A percentile compares a stretch with the other conserved stretches of the same genome.
Evolutionary conservation across 2,113 vertebrate genomes (phyloP).

Genomic region (Caranx melampygus): DNA sequence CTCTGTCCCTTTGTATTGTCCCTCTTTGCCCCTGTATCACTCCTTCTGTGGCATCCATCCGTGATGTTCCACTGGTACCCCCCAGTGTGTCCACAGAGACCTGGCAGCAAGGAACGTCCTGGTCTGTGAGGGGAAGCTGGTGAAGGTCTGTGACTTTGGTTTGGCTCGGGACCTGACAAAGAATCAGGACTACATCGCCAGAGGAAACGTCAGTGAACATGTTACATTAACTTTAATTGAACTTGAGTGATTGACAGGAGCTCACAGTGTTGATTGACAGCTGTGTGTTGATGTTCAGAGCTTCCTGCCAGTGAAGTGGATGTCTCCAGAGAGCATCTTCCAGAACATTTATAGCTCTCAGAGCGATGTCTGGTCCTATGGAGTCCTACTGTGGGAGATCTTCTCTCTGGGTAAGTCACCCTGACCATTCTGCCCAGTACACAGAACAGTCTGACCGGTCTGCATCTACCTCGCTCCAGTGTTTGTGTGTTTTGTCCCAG

Average conservation of each 20-base stretch:
- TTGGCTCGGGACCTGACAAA: slow-evolving; percentile 89
- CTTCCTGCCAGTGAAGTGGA: slow-evolving; percentile 76
- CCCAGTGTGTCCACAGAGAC: slow-evolving; percentile 91
- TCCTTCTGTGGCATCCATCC: no score
- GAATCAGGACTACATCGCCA: slow-evolving; percentile 90
- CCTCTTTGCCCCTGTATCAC: no score
- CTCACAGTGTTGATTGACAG: background rate
- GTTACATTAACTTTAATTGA: background rate
- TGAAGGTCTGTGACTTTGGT: slow-evolving; percentile 88
- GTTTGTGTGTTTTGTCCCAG: slow-evolving; percentile 70
- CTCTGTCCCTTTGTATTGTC: no score
- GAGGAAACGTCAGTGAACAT: slow-evolving; percentile 86
- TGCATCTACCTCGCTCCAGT: background rate
- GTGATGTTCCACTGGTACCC: slow-evolving; percentile 1
- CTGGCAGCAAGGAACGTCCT: slow-evolving; percentile 76
- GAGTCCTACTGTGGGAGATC: slow-evolving; percentile 93
- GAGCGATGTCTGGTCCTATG: slow-evolving; percentile 93
- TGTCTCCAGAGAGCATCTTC: slow-evolving; percentile 85
- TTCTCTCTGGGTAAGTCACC: slow-evolving; percentile 88
- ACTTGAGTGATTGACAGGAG: background rate
- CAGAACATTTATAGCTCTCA: slow-evolving; percentile 90
- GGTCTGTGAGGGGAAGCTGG: slow-evolving; percentile 71
- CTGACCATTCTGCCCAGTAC: background rate
- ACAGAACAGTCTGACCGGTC: background rate
- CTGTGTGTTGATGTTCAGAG: slow-evolving; percentile 38